Evolutionary conservation across 2,113 vertebrate species (phyloP).

Genomic region (Antechinus flavipes): DNA sequence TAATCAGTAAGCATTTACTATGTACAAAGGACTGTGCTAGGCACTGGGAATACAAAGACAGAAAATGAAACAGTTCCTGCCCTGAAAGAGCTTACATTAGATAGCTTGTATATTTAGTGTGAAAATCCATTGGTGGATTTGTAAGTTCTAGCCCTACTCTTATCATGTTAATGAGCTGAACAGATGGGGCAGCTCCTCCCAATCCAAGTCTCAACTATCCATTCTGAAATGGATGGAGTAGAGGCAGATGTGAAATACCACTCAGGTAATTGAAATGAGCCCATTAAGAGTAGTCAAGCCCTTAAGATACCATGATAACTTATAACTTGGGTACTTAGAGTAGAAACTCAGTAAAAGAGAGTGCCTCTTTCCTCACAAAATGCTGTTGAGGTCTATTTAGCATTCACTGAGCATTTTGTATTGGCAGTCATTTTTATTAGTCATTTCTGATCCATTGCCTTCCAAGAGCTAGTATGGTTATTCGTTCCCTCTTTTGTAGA

Average conservation of each 20-base stretch:
- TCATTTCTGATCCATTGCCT: constrained; percentile 8
- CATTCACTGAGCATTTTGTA: background rate
- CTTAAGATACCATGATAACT: background rate
- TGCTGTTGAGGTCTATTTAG: background rate
- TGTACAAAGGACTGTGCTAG: constrained; percentile 1
- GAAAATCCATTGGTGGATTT: background rate
- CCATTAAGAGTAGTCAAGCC: constrained; percentile 26
- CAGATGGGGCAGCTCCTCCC: constrained; percentile 1
- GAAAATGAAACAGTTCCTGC: background rate
- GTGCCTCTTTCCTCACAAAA: background rate
- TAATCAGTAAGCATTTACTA: background rate
- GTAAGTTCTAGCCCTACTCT: background rate
- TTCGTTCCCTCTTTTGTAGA: constrained; percentile 1
- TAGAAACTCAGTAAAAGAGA: constrained; percentile 4
- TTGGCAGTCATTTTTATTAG: constrained; percentile 20
- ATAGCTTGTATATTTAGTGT: background rate
- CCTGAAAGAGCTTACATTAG: background rate
- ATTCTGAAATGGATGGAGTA: background rate
- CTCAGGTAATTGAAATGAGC: constrained; percentile 10
- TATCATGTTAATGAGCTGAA: constrained; percentile 21
- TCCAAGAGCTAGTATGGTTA: background rate
- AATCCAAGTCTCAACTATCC: constrained; percentile 4
- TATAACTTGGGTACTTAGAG: background rate
- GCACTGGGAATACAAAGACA: background rate
- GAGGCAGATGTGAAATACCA: constrained; percentile 24